Evolutionary conservation across 2,797 vertebrate species (phyloP).

Genomic region (Lepilemur ruficaudatus): DNA sequence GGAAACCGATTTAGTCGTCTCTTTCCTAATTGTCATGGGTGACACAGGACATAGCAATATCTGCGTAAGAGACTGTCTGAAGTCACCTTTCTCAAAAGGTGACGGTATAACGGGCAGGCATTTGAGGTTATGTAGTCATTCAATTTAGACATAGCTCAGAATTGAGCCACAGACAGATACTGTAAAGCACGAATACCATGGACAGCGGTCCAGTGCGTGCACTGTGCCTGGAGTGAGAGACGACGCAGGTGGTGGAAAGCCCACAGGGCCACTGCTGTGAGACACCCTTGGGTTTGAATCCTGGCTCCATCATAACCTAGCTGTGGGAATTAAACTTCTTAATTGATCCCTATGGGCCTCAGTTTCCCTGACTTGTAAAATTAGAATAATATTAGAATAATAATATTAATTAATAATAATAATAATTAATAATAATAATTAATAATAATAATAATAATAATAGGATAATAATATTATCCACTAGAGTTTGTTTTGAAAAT

Average conservation of each 20-base stretch:
- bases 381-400: no score
- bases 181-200: not conserved
- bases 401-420: no score
- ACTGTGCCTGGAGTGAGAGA: not conserved
- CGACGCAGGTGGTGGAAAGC: not conserved
- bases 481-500: constrained; percentile 9
- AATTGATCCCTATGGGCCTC: not conserved
- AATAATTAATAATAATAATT: no score
- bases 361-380: constrained; percentile 13
- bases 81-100: not conserved
- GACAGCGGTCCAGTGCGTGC: not conserved
- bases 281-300: not conserved
- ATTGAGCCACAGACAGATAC: not conserved
- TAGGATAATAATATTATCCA: not conserved
- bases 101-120: not conserved
- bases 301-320: not conserved
- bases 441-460: no score
- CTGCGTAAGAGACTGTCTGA: not conserved
- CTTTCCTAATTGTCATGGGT: not conserved
- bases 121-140: not conserved
- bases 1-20: not conserved
- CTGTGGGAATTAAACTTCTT: not conserved
- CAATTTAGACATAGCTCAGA: not conserved
- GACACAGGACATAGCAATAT: not conserved
- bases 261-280: not conserved